These are phyloP conservation scores for Eupristina koningsbergeri DNA, from an alignment of 1,140 invertebrate genomes.

Conservation along the genomic window DNA sequence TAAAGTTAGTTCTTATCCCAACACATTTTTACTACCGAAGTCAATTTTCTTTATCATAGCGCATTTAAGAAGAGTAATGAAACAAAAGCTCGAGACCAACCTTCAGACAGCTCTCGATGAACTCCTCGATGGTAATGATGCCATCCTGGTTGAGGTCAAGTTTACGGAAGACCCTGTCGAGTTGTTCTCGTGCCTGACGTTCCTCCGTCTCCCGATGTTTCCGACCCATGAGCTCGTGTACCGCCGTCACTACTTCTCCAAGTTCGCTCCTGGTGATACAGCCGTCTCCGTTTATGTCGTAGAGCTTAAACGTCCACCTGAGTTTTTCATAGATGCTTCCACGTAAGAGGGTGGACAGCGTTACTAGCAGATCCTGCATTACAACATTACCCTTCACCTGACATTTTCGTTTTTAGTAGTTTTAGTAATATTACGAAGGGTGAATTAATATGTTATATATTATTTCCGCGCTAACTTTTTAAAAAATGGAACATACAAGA, in stretches of 20 bases:
- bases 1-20: no score
- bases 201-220: constrained; percentile 83
- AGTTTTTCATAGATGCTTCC: constrained; percentile 94
- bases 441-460: no score
- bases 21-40: no score
- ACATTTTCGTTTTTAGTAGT: not conserved
- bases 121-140: constrained; percentile 96
- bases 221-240: constrained; percentile 92
- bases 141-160: constrained; percentile 95
- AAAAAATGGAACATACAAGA: no score
- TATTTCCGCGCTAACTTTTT: no score
- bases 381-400: not conserved
- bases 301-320: constrained; percentile 94
- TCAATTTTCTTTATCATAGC: no score
- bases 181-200: constrained; percentile 85
- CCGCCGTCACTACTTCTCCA: constrained; percentile 89
- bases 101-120: constrained; percentile 95
- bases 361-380: constrained; percentile 88
- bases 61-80: no score
- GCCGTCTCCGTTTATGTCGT: constrained; percentile 96
- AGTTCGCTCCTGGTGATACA: constrained; percentile 93
- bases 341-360: constrained; percentile 88
- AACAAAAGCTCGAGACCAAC: no score
- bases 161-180: constrained; percentile 90
- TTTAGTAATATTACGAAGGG: no score